Conservation (phyloP, 2,797 vertebrate species). For the Phataginus tricuspis region DNA sequence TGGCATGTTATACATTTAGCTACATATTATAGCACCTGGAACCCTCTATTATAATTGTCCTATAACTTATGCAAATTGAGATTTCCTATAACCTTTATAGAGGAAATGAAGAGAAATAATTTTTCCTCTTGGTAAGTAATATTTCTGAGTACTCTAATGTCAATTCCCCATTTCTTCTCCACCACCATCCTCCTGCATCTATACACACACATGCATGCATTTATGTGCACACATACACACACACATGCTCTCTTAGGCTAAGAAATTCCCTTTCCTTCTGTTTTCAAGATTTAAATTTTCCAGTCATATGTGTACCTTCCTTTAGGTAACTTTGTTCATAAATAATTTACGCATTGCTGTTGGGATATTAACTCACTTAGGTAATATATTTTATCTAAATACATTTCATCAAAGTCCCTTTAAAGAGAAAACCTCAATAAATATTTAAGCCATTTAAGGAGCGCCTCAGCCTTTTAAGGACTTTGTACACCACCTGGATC, state of each 20-base stretch:
- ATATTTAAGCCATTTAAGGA: not conserved
- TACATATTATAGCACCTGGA: not conserved
- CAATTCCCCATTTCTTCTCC: not conserved
- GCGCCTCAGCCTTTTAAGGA: not conserved
- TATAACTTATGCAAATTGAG: not conserved
- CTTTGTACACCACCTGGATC: not conserved
- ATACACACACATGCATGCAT: not conserved
- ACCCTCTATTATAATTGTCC: not conserved
- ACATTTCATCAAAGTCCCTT: not conserved
- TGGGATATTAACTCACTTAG: not conserved
- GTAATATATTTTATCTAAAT: not conserved
- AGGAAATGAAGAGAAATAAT: slow-evolving; percentile 10
- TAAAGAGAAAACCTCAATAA: not conserved
- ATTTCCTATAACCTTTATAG: not conserved
- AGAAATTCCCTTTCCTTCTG: not conserved
- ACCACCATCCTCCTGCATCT: not conserved
- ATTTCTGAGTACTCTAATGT: not conserved
- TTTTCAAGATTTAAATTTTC: not conserved
- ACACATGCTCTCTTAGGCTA: not conserved
- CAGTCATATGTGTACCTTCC: not conserved
- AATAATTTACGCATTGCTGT: not conserved
- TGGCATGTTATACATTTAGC: not conserved
- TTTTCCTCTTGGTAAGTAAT: not conserved
- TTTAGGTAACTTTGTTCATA: not conserved
- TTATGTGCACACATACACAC: not conserved